Evolutionary conservation across 2,113 vertebrate species (phyloP).

Genomic region (Myocastor coypus): DNA sequence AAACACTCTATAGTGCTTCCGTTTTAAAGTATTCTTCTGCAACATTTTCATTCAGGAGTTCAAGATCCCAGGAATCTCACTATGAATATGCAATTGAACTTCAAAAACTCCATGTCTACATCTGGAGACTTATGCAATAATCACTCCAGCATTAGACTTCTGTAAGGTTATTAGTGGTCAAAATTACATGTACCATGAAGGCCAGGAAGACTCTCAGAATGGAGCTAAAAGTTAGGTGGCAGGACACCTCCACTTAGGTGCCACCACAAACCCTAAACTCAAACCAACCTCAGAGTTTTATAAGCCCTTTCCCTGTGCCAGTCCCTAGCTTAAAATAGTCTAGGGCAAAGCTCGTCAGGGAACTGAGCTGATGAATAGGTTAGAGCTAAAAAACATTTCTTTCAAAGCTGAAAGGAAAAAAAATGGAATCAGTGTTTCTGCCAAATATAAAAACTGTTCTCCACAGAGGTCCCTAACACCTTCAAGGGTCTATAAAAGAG

Average conservation of each 20-base stretch:
- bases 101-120: conserved; percentile 72
- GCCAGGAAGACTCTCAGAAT: conserved; percentile 73
- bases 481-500: conserved; percentile 55
- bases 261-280: conserved; percentile 76
- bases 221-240: conserved; percentile 78
- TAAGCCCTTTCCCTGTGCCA: conserved; percentile 64
- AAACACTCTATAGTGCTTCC: conserved; percentile 55
- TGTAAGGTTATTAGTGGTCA: conserved; percentile 80
- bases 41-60: conserved; percentile 67
- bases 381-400: conserved; percentile 78
- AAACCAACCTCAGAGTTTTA: conserved; percentile 78
- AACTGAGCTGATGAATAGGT: conserved; percentile 75
- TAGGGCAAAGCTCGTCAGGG: conserved; percentile 65
- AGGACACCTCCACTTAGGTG: conserved; percentile 75
- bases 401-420: conserved; percentile 55
- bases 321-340: conserved; percentile 75
- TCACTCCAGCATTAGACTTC: conserved; percentile 63
- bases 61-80: conserved; percentile 1
- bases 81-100: conserved; percentile 59
- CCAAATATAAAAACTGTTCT: conserved; percentile 68
- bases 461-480: conserved; percentile 62
- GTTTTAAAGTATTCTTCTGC: conserved; percentile 64
- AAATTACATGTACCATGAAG: conserved; percentile 78
- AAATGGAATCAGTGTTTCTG: conserved; percentile 44
- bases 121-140: conserved; percentile 76